phyloP scores from a whole-genome alignment of 2,888 invertebrate genomes.

The Ormyrus thymus region DNA sequence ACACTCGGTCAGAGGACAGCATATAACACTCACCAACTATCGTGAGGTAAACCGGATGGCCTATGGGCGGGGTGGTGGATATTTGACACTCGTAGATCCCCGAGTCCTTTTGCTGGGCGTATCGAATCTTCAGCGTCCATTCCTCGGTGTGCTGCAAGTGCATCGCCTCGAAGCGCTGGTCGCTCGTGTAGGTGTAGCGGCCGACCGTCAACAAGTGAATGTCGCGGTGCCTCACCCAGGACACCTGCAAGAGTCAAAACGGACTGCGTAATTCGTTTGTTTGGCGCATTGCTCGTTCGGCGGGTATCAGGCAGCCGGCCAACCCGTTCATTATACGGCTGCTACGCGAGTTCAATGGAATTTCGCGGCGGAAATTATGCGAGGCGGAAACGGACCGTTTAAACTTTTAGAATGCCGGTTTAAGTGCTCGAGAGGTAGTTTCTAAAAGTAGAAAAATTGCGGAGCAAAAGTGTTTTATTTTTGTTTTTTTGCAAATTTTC shows the following conservation, averaged over 20 bases:
- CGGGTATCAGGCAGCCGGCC: too few relatives aligned
- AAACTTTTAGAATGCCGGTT: too few relatives aligned
- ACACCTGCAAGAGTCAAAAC: slow-evolving; percentile 77
- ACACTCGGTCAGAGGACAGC: neutral
- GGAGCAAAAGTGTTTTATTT: too few relatives aligned
- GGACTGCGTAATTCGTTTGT: too few relatives aligned
- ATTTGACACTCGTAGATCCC: slow-evolving; percentile 94
- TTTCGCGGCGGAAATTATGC: too few relatives aligned
- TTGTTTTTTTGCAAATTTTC: too few relatives aligned
- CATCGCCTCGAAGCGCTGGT: slow-evolving; percentile 90
- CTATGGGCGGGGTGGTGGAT: slow-evolving; percentile 91
- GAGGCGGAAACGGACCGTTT: too few relatives aligned
- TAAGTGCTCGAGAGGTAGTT: too few relatives aligned
- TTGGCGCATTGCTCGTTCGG: too few relatives aligned
- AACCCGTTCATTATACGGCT: too few relatives aligned
- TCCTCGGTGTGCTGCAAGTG: slow-evolving; percentile 92
- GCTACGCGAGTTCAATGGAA: too few relatives aligned
- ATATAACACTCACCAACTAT: slow-evolving; percentile 84
- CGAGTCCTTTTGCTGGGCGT: slow-evolving; percentile 84
- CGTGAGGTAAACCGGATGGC: slow-evolving; percentile 87
- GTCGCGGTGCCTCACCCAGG: slow-evolving; percentile 87
- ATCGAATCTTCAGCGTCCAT: slow-evolving; percentile 87
- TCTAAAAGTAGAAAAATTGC: too few relatives aligned
- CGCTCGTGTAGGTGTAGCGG: slow-evolving; percentile 86
- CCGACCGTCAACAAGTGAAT: slow-evolving; percentile 86